phyloP scores from a whole-genome alignment of 2,113 vertebrate genomes.

The Thymallus thymallus region DNA sequence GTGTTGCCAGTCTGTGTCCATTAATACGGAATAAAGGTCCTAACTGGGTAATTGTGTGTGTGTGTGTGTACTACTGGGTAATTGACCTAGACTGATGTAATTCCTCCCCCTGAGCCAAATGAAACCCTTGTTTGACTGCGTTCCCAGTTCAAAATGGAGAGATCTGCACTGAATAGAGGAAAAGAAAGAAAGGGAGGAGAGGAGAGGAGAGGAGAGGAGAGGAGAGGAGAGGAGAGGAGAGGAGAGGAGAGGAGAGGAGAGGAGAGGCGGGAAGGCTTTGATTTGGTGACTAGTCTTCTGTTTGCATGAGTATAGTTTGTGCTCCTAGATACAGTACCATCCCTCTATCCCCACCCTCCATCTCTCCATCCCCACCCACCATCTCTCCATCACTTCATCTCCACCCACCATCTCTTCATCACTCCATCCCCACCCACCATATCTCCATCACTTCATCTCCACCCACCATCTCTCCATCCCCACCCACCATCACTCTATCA shows the following conservation, averaged over 20 bases:
- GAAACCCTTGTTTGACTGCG: slow-evolving; percentile 16
- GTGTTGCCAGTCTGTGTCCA: slow-evolving; percentile 25
- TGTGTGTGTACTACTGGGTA: not conserved
- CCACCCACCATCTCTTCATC: not conserved
- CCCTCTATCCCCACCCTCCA: not conserved
- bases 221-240: not conserved
- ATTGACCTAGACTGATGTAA: slow-evolving; percentile 38
- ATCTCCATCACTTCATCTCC: not conserved
- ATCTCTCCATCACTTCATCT: not conserved
- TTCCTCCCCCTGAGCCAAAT: slow-evolving; percentile 30
- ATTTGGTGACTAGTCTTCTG: too few relatives aligned
- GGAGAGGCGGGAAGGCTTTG: not conserved
- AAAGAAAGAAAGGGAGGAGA: not conserved
- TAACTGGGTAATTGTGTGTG: slow-evolving; percentile 3
- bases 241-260: slow-evolving; percentile 9
- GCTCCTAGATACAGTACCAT: not conserved
- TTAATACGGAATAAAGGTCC: slow-evolving; percentile 27
- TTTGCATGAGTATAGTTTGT: not conserved
- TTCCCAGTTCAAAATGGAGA: not conserved
- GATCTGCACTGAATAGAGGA: not conserved
- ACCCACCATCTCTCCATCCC: not conserved
- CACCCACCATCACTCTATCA: not conserved
- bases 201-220: slow-evolving; percentile 6
- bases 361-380: not conserved
- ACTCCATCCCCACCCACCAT: not conserved